Evolutionary conservation across 2,113 vertebrate genomes (phyloP), one percentile per base, ranked within the genome.

Genomic region (Plectropomus leopardus): DNA sequence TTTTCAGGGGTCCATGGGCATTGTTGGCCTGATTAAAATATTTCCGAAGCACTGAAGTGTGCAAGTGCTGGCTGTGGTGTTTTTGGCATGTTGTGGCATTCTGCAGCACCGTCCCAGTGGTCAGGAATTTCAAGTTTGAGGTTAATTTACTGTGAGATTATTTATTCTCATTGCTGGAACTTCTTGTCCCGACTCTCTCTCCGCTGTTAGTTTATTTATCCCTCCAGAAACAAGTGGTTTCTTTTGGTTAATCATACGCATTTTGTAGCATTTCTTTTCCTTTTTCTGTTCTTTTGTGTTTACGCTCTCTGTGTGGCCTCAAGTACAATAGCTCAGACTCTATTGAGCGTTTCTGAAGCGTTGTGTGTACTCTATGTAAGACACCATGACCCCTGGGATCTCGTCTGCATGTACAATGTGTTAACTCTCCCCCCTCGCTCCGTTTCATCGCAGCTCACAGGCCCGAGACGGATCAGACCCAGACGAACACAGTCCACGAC

Each of bases 1-100:
- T 90, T 93, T 94, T 92, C 81, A 70, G 82, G 83, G 68, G 42
- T 78, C 80, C 53, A 26, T 36, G 67, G 82, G 17, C 64, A 77
- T 70, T 88, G 88, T 86, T 84, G 74, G 67, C 85, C 85, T 89
- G 84, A 93, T 93, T 92, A 90, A 94, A 93, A 95, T 93, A 91
- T 85, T 91, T 93, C 57, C 0, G 67, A 83, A 58, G 83, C 92
- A 91, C 13, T 90, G 90, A 78, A 83, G 88, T 92, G 91, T 87
- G 76, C 63, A 47, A 47, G 40, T 72, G 57, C 78, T 76, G 78
- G 76, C 86, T 65, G 47, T 59, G 72, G 60, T 15, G 48, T 80
- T 69, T 57, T 58, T 86, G 83, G 68, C 32, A 55, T 73, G 40
- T 86, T 67, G 24, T 82, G 80, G 75, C 66, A 44, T 82, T 61